Conservation (phyloP, 2,797 vertebrate genomes). For the Propithecus perrieri region DNA sequence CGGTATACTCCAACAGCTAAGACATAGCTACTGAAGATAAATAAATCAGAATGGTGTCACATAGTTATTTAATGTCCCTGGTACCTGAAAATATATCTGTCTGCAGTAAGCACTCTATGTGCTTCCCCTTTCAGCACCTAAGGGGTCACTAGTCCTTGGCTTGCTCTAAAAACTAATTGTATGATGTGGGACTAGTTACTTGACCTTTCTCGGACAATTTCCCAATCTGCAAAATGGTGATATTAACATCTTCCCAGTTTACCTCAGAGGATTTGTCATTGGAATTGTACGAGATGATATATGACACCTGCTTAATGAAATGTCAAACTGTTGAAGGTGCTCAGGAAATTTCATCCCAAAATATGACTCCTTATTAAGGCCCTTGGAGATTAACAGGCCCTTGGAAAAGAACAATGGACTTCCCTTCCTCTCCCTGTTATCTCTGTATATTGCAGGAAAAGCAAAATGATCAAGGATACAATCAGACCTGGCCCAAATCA, state of each 20-base stretch:
- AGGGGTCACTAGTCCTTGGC: background rate
- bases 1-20: background rate
- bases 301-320: background rate
- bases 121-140: background rate
- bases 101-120: background rate
- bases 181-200: background rate
- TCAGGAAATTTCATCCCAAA: background rate
- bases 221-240: background rate
- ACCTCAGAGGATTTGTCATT: background rate
- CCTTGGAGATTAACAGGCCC: background rate
- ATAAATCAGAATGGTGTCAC: background rate
- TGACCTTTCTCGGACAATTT: background rate
- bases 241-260: background rate
- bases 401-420: background rate
- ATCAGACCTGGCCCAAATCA: no score
- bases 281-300: background rate
- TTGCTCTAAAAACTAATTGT: background rate
- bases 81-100: background rate
- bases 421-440: no score
- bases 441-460: no score
- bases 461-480: no score
- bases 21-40: background rate
- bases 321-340: background rate
- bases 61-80: background rate
- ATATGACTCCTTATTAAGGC: background rate